Conservation (phyloP, 1,140 invertebrate genomes). For the Hycleus phaleratus region DNA sequence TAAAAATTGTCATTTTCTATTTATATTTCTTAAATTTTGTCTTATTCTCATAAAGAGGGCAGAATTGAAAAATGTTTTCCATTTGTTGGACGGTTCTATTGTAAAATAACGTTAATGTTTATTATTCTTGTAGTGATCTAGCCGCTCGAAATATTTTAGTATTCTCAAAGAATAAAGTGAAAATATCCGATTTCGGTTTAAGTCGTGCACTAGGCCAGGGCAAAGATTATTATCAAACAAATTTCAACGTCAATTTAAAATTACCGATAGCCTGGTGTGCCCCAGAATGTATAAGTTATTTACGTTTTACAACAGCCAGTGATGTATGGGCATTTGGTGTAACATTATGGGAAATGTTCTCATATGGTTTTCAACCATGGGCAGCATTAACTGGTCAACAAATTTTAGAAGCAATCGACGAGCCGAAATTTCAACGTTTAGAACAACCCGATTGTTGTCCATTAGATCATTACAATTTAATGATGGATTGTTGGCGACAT, state of each 20-base stretch:
- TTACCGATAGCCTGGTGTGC: conserved; percentile 98
- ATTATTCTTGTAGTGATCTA: conserved; percentile 51
- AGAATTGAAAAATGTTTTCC: too few relatives aligned
- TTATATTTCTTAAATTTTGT: too few relatives aligned
- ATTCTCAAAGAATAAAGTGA: conserved; percentile 92
- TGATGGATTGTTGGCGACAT: conserved; percentile 94
- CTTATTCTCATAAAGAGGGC: too few relatives aligned
- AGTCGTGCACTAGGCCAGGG: conserved; percentile 93
- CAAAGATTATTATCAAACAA: conserved; percentile 98
- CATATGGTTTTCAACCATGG: conserved; percentile 97
- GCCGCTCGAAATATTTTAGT: conserved; percentile 94
- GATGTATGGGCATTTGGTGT: conserved; percentile 98
- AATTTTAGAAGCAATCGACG: conserved; percentile 92
- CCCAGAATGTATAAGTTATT: conserved; percentile 93
- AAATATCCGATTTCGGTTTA: conserved; percentile 96
- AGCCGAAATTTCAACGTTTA: conserved; percentile 80
- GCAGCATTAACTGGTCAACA: conserved; percentile 90
- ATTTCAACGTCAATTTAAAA: conserved; percentile 96
- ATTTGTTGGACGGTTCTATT: too few relatives aligned
- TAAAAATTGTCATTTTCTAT: not conserved
- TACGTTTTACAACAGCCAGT: conserved; percentile 90
- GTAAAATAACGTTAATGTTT: too few relatives aligned
- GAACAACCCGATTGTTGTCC: conserved; percentile 94
- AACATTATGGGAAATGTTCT: conserved; percentile 99
- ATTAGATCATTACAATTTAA: conserved; percentile 83